Conservation (phyloP, 2,113 vertebrate species). For the Chrysochloris asiatica region DNA sequence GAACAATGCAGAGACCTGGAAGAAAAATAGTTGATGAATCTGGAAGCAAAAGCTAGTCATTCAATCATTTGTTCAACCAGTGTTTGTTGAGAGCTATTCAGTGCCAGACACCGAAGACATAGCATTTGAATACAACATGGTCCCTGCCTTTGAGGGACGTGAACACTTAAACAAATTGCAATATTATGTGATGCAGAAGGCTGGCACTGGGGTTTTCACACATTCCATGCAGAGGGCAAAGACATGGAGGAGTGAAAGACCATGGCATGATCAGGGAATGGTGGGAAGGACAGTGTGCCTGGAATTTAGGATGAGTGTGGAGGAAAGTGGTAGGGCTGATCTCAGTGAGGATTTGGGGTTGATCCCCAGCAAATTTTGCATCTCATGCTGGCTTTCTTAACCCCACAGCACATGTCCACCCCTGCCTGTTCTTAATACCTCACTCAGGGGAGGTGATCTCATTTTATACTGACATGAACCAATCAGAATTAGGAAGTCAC, state of each 20-base stretch:
- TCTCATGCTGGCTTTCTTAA: conserved; percentile 36
- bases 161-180: not conserved
- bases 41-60: not conserved
- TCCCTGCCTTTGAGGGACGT: not conserved
- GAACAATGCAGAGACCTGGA: not conserved
- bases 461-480: conserved; percentile 37
- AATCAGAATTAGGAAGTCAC: not conserved
- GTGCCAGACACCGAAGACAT: not conserved
- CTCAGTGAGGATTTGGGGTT: conserved; percentile 51
- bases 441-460: not conserved
- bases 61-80: not conserved
- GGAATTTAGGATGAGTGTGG: not conserved
- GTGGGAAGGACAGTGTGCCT: not conserved
- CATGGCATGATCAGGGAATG: not conserved
- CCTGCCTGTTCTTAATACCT: not conserved
- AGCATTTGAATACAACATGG: not conserved
- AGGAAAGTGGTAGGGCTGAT: not conserved
- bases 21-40: not conserved
- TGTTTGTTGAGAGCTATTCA: not conserved
- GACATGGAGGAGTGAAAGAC: not conserved
- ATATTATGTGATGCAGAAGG: too few species aligned
- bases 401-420: not conserved
- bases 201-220: too few species aligned
- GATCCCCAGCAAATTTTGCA: conserved; percentile 61
- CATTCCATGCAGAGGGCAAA: not conserved